These are phyloP conservation scores for Notodonta dromedarius DNA, from an alignment of 2,888 invertebrate species.

Conservation along the genomic window DNA sequence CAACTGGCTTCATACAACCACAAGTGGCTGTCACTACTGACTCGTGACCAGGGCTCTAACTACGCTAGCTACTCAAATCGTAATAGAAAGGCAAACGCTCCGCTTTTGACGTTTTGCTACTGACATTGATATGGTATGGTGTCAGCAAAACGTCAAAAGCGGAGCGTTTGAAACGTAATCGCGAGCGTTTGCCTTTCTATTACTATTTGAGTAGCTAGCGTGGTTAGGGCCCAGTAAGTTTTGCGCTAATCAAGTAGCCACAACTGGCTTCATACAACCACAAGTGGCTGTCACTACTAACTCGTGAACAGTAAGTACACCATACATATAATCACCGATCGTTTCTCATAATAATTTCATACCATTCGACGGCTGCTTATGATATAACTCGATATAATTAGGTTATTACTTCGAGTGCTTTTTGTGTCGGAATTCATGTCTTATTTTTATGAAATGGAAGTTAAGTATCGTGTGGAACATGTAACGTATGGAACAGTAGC, in stretches of 20 bases:
- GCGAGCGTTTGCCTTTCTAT: too few relatives aligned
- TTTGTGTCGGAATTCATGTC: constrained; percentile 6
- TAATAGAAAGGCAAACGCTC: too few relatives aligned
- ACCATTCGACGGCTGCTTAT: constrained; percentile 14
- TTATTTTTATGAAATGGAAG: constrained; percentile 1
- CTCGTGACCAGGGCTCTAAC: too few relatives aligned
- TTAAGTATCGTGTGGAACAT: background rate
- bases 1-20: background rate
- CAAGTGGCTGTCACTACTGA: background rate
- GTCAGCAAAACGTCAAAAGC: too few relatives aligned
- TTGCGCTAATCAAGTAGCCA: background rate
- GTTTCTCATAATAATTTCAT: constrained; percentile 17
- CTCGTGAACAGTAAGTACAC: background rate
- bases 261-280: background rate
- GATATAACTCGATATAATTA: constrained; percentile 19
- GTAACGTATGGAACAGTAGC: constrained; percentile 3
- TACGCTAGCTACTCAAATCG: too few relatives aligned
- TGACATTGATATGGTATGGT: too few relatives aligned
- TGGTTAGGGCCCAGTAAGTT: too few relatives aligned
- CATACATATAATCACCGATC: constrained; percentile 8
- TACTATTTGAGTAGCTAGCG: too few relatives aligned
- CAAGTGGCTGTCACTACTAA: background rate
- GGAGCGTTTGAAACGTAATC: too few relatives aligned
- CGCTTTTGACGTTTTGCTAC: too few relatives aligned
- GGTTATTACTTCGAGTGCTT: constrained; percentile 14